These are phyloP conservation scores for Aphis craccivora DNA, from an alignment of 1,140 invertebrate species.

Conservation along the genomic window DNA sequence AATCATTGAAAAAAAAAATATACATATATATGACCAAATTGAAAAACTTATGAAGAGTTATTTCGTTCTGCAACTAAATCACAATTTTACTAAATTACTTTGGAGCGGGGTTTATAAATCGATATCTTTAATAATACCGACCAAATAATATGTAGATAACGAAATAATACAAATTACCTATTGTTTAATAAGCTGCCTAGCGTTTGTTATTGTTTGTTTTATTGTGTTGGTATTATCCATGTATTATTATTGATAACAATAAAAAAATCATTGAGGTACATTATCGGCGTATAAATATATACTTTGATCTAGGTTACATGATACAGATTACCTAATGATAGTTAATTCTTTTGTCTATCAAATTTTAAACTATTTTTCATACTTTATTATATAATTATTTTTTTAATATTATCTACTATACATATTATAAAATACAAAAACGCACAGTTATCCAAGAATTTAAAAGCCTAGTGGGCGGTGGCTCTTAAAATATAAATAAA, in stretches of 20 bases:
- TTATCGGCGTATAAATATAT: background rate
- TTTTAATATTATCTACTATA: background rate
- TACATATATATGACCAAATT: too few species aligned
- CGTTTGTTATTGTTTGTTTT: background rate
- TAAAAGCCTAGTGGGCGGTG: background rate
- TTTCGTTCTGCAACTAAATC: too few species aligned
- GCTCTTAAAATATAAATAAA: background rate
- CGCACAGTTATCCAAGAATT: background rate
- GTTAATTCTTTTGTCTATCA: background rate
- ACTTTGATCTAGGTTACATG: background rate
- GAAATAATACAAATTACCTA: background rate
- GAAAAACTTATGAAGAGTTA: too few species aligned
- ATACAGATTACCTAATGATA: background rate
- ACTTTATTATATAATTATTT: background rate
- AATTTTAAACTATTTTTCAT: background rate
- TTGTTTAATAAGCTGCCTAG: background rate
- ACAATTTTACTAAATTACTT: background rate
- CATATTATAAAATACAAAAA: background rate
- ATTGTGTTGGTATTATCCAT: background rate
- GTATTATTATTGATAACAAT: background rate
- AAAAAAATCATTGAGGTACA: background rate
- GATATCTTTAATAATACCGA: background rate
- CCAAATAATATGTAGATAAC: background rate
- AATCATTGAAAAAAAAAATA: too few species aligned
- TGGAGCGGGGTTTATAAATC: background rate